These are phyloP conservation scores for Amphiprion percula DNA, from an alignment of 2,113 vertebrate species.

Conservation along the genomic window DNA sequence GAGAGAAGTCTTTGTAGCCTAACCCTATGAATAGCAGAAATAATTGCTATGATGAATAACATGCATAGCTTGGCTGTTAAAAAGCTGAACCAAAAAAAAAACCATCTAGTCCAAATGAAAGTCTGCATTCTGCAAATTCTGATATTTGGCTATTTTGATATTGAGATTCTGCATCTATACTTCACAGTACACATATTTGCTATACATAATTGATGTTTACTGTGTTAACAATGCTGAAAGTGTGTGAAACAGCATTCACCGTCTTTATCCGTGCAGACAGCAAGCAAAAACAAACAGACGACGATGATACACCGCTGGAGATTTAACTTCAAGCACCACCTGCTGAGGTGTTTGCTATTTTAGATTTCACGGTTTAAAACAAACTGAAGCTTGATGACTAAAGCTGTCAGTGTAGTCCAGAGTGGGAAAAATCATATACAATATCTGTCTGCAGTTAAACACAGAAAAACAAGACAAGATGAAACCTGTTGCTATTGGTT, in stretches of 20 bases:
- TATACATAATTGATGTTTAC: constrained; percentile 34
- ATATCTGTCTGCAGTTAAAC: neutral
- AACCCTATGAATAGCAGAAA: too few relatives aligned
- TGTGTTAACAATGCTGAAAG: constrained; percentile 23
- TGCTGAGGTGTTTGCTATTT: constrained; percentile 42
- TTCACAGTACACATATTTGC: constrained; percentile 28
- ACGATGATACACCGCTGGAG: neutral
- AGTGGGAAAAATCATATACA: neutral
- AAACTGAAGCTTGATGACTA: constrained; percentile 23
- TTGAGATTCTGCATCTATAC: constrained; percentile 6
- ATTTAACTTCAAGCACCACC: constrained; percentile 44
- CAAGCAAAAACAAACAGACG: constrained; percentile 41
- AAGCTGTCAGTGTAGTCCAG: neutral
- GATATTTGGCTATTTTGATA: neutral
- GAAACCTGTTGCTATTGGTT: constrained; percentile 17
- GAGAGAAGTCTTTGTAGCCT: too few relatives aligned
- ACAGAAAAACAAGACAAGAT: neutral
- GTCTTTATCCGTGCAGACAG: constrained; percentile 23
- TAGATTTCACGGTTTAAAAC: constrained; percentile 49
- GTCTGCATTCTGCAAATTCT: neutral
- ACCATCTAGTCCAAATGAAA: neutral
- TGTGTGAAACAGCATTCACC: constrained; percentile 11
- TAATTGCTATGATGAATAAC: neutral
- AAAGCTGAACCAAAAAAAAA: neutral
- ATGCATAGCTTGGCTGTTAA: neutral